Evolutionary conservation across 1,140 invertebrate genomes (phyloP), one percentile per base, ranked within the genome.

Genomic region (Diuraphis noxia): DNA sequence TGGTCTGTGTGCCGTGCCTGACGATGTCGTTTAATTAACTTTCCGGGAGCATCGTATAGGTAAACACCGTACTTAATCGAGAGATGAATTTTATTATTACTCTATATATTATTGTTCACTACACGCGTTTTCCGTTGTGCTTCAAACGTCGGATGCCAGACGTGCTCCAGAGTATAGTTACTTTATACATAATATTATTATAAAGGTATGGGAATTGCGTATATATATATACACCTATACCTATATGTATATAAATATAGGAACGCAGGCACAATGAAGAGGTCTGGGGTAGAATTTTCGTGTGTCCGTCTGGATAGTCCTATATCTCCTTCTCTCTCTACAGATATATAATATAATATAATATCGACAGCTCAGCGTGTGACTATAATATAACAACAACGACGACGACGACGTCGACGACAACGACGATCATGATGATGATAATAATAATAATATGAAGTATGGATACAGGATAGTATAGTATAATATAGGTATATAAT

Each of bases 291-390:
- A 77, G 89, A 91, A 91, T 91, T 85, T 85, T 85, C 84, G 72
- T 46, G 52, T 72, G 88, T 46, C 56, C 36, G 87, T 77, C 38
- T 88, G 86, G 30, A 88, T 46, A 90, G 72, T 90, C n/a, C 63
- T 34, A 43, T 72, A n/a, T 30, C 30, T 10, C 30, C n/a, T 30
- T 63, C 5, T 72, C 30, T 30, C 0, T 82, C 3, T 40, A 81
- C 38, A 41, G 25, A 19, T 5, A n/a, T 41, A 82, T 19, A 30
- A 36, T 36, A 77, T 79, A 79, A 34, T 34, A 77, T 40, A 23
- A 46, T 90, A 79, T 90, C 88, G 88, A 90, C 88, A 43, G 88
- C 88, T 90, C 88, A 90, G 88, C 88, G 88, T 90, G 88, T 90
- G 88, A 90, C 72, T 49, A 90, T 90, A n/a, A 90, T 90, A n/a